Percentiles rank a stretch among this genome's conserved stretches.
Evolutionary conservation across 2,797 vertebrate species (phyloP).

Genomic region (Falco novaeseelandiae): DNA sequence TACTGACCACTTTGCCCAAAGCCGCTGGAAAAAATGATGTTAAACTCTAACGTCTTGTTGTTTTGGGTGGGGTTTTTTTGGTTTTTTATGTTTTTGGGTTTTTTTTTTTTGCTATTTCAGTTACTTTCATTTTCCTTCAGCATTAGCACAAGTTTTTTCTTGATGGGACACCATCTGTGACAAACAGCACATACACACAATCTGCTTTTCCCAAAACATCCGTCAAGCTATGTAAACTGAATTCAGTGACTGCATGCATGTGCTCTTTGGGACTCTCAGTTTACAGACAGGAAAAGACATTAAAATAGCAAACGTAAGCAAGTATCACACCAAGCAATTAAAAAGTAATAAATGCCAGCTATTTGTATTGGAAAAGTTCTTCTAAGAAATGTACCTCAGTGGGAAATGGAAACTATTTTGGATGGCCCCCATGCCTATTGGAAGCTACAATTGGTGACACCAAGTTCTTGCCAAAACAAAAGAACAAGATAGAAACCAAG

Average conservation of each 20-base stretch:
- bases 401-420: conserved; percentile 44
- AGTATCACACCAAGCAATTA: conserved; percentile 34
- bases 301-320: conserved; percentile 48
- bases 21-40: neutral
- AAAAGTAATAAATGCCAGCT: conserved; percentile 39
- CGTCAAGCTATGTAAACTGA: neutral
- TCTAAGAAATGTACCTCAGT: conserved; percentile 27
- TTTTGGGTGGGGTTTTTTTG: too few relatives aligned
- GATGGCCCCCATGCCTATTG: neutral
- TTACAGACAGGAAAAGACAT: conserved; percentile 50
- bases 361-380: conserved; percentile 39
- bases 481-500: neutral
- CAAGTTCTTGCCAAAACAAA: neutral
- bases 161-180: neutral
- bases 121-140: neutral
- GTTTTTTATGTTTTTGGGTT: too few relatives aligned
- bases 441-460: neutral
- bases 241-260: neutral
- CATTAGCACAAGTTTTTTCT: neutral
- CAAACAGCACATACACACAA: neutral
- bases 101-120: neutral
- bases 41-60: neutral
- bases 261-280: neutral
- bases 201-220: conserved; percentile 13
- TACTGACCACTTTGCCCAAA: neutral